A percentile compares a stretch with the other conserved stretches of the same genome.
phyloP scores from a whole-genome alignment of 2,797 vertebrate genomes.

The Lepidocolaptes lacrymiger region DNA sequence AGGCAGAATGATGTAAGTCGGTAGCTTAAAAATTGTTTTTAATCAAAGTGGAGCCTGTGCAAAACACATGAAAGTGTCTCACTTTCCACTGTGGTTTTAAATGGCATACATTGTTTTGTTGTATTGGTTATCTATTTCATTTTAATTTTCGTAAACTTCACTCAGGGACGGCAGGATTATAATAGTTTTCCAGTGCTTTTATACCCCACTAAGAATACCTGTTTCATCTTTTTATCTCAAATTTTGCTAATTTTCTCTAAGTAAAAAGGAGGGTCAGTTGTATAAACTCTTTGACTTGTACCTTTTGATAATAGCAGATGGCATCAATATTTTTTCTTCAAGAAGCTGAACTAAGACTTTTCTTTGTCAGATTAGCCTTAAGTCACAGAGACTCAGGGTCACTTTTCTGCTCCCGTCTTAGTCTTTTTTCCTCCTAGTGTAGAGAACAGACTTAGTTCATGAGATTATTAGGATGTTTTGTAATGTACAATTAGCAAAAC shows the following conservation, averaged over 20 bases:
- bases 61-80: neutral
- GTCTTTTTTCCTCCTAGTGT: neutral
- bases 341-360: neutral
- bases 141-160: neutral
- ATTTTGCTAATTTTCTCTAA: neutral
- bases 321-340: neutral
- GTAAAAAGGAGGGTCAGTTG: neutral
- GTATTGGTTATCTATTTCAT: neutral
- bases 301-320: neutral
- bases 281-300: neutral
- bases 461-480: neutral
- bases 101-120: neutral
- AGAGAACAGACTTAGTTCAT: neutral
- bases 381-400: neutral
- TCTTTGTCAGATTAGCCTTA: neutral
- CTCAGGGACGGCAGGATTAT: neutral
- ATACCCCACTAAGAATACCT: fast-evolving
- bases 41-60: neutral
- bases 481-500: neutral
- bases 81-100: neutral
- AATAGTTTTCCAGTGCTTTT: neutral
- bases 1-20: neutral
- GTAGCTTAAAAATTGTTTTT: neutral
- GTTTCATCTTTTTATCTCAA: neutral
- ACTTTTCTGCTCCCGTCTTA: neutral